phyloP scores from a whole-genome alignment of 2,113 vertebrate genomes.

The Coryphaenoides rupestris region DNA sequence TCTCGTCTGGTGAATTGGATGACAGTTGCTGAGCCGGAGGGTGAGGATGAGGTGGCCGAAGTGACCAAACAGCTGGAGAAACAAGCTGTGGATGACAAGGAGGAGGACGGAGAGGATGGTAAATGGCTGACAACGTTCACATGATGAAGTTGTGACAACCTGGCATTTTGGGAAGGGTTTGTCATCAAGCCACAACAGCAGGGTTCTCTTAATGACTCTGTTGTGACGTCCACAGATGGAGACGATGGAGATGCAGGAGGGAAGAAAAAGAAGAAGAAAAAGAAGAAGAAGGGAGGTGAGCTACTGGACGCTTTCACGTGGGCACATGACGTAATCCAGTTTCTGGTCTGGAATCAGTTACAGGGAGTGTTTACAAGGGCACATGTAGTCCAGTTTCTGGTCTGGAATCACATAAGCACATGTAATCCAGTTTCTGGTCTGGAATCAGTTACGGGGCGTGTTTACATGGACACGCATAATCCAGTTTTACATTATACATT shows the following conservation, averaged over 20 bases:
- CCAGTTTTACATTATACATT: too few relatives aligned
- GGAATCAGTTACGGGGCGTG: too few relatives aligned
- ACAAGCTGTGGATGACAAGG: conserved; percentile 86
- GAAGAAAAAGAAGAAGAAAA: conserved; percentile 76
- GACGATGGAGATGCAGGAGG: conserved; percentile 66
- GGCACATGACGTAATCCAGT: too few relatives aligned
- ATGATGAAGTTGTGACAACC: not conserved
- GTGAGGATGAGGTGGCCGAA: conserved; percentile 73
- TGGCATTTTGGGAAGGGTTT: not conserved
- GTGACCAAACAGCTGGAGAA: conserved; percentile 85
- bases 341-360: too few relatives aligned
- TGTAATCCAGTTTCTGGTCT: too few relatives aligned
- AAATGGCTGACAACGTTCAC: conserved; percentile 31
- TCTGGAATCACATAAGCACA: too few relatives aligned
- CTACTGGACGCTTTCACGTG: not conserved
- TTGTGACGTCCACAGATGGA: conserved; percentile 46
- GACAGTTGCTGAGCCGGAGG: conserved; percentile 78
- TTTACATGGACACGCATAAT: too few relatives aligned
- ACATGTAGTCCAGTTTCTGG: too few relatives aligned
- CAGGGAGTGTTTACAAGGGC: too few relatives aligned
- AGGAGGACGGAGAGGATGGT: conserved; percentile 89
- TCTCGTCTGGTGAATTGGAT: not conserved
- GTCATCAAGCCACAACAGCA: too few relatives aligned
- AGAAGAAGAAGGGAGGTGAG: conserved; percentile 75
- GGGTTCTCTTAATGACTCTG: not conserved